Conservation (phyloP, 2,797 vertebrate species). For the Hemitrygon akajei region DNA sequence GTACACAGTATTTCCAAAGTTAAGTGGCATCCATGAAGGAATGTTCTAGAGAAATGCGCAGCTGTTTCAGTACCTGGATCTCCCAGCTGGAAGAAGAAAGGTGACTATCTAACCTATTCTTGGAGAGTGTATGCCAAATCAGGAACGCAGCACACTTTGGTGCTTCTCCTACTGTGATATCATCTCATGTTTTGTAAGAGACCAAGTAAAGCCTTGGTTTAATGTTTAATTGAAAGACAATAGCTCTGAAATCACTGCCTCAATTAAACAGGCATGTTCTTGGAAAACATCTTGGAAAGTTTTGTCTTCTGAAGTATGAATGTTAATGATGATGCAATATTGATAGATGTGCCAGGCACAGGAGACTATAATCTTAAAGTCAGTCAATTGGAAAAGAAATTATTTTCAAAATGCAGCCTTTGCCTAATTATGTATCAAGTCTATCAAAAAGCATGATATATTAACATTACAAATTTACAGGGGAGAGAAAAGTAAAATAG, state of each 20-base stretch:
- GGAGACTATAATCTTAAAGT: neutral
- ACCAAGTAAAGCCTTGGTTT: neutral
- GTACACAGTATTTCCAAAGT: neutral
- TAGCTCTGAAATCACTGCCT: neutral
- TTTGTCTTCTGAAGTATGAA: neutral
- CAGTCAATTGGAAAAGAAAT: neutral
- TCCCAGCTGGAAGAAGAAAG: neutral
- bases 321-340: neutral
- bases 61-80: neutral
- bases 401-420: neutral
- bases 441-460: neutral
- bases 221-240: neutral
- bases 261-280: too few species aligned
- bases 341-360: neutral
- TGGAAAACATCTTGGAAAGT: too few species aligned
- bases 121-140: neutral
- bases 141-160: neutral
- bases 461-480: neutral
- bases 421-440: neutral
- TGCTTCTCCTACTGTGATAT: neutral
- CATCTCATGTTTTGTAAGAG: neutral
- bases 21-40: neutral
- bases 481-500: neutral
- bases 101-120: neutral
- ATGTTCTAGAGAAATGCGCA: neutral